Conservation (phyloP, 2,797 vertebrate genomes). For the Emys orbicularis region DNA sequence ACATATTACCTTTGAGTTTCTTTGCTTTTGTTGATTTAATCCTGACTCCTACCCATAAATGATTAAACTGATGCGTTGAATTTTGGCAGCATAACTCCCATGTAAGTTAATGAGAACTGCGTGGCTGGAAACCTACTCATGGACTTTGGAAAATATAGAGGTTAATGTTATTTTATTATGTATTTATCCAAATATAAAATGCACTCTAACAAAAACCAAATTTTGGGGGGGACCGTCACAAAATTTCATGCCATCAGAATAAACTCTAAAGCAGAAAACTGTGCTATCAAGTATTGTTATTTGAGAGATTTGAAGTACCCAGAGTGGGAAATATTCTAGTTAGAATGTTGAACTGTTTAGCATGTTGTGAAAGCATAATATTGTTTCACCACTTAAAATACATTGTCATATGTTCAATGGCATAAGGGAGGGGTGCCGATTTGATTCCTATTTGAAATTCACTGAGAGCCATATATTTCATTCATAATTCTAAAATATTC, state of each 20-base stretch:
- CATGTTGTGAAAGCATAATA: neutral
- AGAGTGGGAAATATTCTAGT: neutral
- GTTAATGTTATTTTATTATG: neutral
- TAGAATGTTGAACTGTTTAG: neutral
- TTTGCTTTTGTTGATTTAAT: constrained; percentile 26
- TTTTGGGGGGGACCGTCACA: neutral
- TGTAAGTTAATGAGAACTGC: constrained; percentile 16
- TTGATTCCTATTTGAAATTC: neutral
- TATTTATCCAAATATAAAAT: constrained; percentile 6
- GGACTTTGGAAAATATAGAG: constrained; percentile 17
- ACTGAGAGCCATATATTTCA: neutral
- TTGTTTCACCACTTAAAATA: neutral
- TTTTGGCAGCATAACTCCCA: constrained; percentile 20
- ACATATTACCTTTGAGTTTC: neutral
- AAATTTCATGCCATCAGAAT: neutral
- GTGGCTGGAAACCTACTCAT: neutral
- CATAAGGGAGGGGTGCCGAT: neutral
- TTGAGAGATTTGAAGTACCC: neutral
- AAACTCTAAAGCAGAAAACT: neutral
- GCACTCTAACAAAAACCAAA: neutral
- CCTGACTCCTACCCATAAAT: neutral
- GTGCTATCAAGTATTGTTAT: neutral
- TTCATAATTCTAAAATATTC: neutral
- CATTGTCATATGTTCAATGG: neutral
- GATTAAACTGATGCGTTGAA: constrained; percentile 38